phyloP scores from a whole-genome alignment of 2,113 vertebrate genomes.

The Gasterosteus nipponicus region DNA sequence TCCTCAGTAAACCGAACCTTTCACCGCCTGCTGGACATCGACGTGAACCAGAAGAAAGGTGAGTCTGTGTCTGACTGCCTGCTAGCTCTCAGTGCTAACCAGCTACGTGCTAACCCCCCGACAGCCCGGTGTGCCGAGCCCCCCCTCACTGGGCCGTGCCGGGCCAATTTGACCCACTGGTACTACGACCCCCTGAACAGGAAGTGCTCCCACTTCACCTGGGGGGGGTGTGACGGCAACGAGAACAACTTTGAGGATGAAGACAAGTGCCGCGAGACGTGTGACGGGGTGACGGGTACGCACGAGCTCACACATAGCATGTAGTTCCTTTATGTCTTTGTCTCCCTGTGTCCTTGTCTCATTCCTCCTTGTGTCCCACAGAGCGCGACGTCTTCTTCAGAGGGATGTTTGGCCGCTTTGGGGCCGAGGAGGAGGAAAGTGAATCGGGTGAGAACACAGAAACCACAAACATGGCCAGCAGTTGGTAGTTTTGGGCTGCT shows the following conservation, averaged over 20 bases:
- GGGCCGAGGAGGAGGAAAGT: neutral
- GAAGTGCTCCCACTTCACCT: constrained; percentile 88
- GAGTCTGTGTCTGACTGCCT: neutral
- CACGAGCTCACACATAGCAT: neutral
- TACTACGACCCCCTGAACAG: constrained; percentile 88
- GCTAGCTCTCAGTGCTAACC: neutral
- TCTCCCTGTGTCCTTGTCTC: neutral
- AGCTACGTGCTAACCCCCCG: neutral
- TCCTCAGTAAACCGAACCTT: constrained; percentile 74
- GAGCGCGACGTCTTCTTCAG: constrained; percentile 67
- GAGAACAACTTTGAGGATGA: constrained; percentile 87
- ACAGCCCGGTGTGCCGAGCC: constrained; percentile 88
- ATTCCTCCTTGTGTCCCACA: constrained; percentile 27
- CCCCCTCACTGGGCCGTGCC: constrained; percentile 85
- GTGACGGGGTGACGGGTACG: constrained; percentile 83
- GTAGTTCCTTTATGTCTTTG: neutral
- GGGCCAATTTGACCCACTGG: constrained; percentile 84
- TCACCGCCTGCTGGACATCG: constrained; percentile 62
- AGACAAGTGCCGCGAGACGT: constrained; percentile 79
- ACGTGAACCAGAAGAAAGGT: constrained; percentile 65
- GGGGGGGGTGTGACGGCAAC: constrained; percentile 88
- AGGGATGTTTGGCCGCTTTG: constrained; percentile 53
- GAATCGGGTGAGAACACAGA: constrained; percentile 18
- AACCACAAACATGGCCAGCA: neutral
- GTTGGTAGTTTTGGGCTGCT: neutral